These are phyloP conservation scores for Isichthys henryi DNA, from an alignment of 2,113 vertebrate genomes.

Conservation along the genomic window DNA sequence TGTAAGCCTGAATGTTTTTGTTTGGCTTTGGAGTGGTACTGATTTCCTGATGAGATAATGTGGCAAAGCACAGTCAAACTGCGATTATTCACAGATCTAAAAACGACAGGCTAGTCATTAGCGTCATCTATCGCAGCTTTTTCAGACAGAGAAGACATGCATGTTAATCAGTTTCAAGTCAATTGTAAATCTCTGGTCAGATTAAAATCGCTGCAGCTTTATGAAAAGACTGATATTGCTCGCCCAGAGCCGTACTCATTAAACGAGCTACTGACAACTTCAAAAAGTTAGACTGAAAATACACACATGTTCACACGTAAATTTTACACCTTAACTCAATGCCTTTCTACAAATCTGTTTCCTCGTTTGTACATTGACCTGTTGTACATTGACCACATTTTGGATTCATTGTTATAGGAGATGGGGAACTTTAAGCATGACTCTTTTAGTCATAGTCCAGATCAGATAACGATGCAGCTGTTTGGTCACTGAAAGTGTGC, in stretches of 20 bases:
- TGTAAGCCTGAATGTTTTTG: neutral
- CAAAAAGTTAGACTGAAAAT: neutral
- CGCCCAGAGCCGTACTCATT: neutral
- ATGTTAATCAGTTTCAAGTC: neutral
- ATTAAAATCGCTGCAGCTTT: neutral
- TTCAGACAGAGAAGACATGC: neutral
- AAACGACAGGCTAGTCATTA: neutral
- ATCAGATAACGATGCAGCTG: neutral
- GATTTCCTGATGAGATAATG: neutral
- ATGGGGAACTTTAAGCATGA: neutral
- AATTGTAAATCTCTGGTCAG: neutral
- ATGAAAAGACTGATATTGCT: neutral
- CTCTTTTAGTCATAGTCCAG: neutral
- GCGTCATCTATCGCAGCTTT: neutral
- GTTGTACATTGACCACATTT: no score
- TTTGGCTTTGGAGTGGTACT: neutral
- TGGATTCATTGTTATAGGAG: neutral
- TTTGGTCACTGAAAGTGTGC: neutral
- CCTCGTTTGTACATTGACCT: no score
- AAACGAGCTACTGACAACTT: neutral
- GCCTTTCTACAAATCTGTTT: neutral
- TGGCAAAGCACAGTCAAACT: neutral
- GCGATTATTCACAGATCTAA: neutral
- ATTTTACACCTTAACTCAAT: neutral
- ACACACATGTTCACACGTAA: neutral